Evolutionary conservation across 2,888 invertebrate species (phyloP), one percentile per base, ranked within the genome.

Genomic region (Eudemis profundana): DNA sequence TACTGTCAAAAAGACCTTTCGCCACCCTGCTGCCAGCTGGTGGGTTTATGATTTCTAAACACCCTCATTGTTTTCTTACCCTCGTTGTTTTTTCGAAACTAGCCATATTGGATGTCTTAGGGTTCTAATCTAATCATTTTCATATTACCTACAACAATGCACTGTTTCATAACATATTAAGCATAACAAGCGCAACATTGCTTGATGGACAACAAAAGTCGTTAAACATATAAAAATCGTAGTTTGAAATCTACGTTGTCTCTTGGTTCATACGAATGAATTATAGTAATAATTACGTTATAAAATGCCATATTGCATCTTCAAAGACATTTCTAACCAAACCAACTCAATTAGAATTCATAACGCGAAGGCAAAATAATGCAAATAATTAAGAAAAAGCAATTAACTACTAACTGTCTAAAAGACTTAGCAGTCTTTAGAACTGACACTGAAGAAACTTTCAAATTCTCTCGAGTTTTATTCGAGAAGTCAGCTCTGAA

Each of bases 371-470:
- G 14, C 12, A 46, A 59, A 44, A 15, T 15, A 50, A 42, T 51
- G 19, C 36, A 42, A 38, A 64, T 44, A 7, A 40, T 17, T 44
- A 57, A 15, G 40, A 38, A 14, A 21, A 27, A 17, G 15, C 29
- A 29, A 40, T 40, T 14, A 57, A 56, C 27, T 19, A 14, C 14
- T 27, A 27, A n/a, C 42, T n/a, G 44, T 29, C 17, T 4, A 63
- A 63, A 50, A 38, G 53, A 46, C 47, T 62, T 27, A 62, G 19
- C 46, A 62, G 14, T 62, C 7, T 38, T 54, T 27, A 62, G 19
- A 21, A 47, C 27, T 56, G 40, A 15, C 42, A 19, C 12, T 38
- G 44, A 46, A 2, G 19, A 21, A 50, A 56, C 7, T 63, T 56
- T 21, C 29, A n/a, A 40, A 29, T 47, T 33, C 42, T 14, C 38